Evolutionary conservation across 1,140 invertebrate genomes (phyloP).

Genomic region (Leptestheria dahalacensis): DNA sequence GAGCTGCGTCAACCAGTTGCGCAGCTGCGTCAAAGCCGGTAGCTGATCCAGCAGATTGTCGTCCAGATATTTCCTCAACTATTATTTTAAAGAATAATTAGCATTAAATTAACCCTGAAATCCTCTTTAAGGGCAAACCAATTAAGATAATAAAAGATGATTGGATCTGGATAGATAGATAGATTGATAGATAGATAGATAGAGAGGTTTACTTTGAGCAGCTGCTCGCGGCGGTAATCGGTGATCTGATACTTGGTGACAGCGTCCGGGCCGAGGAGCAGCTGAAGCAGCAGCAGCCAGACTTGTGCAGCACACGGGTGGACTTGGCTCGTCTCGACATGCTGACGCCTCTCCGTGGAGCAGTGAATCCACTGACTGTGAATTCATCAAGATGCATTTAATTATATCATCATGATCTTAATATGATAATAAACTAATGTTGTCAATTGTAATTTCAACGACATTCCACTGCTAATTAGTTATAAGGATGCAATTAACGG

Average conservation of each 20-base stretch:
- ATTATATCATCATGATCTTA: too few species aligned
- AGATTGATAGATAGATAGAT: constrained; percentile 6
- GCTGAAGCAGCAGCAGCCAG: constrained; percentile 51
- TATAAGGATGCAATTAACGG: too few species aligned
- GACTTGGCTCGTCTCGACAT: constrained; percentile 22
- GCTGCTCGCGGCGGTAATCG: constrained; percentile 41
- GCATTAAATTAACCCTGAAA: neutral
- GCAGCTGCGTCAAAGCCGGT: constrained; percentile 51
- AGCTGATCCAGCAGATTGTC: constrained; percentile 55
- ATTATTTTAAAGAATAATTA: neutral
- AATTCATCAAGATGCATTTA: too few species aligned
- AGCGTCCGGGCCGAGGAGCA: constrained; percentile 42
- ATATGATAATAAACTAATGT: too few species aligned
- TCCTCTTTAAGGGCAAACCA: too few species aligned
- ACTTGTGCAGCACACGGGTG: constrained; percentile 48
- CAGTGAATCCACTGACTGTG: constrained; percentile 3
- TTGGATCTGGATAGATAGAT: too few species aligned
- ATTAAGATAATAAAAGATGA: too few species aligned
- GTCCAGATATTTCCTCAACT: constrained; percentile 43
- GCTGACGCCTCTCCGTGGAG: constrained; percentile 5
- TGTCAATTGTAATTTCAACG: too few species aligned
- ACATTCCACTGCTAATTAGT: too few species aligned
- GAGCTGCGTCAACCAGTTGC: constrained; percentile 45
- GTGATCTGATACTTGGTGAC: constrained; percentile 43
- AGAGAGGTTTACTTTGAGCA: constrained; percentile 37